A percentile compares a stretch with the other conserved stretches of the same genome.
These are phyloP conservation scores for Pseudolycoriella hygida DNA, from an alignment of 2,888 invertebrate species.

Conservation along the genomic window DNA sequence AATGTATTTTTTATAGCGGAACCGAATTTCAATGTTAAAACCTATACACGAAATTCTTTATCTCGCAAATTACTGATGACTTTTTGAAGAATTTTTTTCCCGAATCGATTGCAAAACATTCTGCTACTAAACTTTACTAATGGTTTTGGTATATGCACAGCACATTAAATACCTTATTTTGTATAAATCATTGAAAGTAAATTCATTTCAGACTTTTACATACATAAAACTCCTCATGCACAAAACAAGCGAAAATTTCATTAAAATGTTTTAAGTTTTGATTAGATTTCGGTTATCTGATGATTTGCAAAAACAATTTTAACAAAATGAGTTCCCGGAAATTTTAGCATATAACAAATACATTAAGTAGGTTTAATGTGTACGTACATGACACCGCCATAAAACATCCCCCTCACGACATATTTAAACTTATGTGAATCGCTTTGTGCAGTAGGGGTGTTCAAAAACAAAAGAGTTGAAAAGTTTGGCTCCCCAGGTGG, in stretches of 20 bases:
- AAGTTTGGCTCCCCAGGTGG: no score
- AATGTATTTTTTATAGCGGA: not conserved
- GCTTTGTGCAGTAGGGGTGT: no score
- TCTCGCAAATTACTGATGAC: not conserved
- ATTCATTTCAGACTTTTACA: not conserved
- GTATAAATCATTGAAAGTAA: no score
- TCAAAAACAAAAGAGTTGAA: no score
- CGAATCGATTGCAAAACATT: no score
- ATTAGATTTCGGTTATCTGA: conserved; percentile 3
- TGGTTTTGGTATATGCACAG: no score
- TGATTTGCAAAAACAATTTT: conserved; percentile 2
- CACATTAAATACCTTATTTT: not conserved
- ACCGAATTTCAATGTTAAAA: no score
- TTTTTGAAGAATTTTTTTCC: not conserved
- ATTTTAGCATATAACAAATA: not conserved
- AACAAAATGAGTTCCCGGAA: not conserved
- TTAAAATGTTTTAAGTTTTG: conserved; percentile 3
- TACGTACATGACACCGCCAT: no score
- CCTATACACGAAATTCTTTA: not conserved
- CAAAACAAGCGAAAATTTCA: conserved; percentile 2
- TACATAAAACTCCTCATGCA: not conserved
- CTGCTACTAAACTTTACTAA: no score
- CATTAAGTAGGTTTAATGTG: no score
- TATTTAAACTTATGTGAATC: no score
- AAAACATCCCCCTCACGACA: no score